Evolutionary conservation across 2,113 vertebrate species (phyloP).

Genomic region (Athene noctua): DNA sequence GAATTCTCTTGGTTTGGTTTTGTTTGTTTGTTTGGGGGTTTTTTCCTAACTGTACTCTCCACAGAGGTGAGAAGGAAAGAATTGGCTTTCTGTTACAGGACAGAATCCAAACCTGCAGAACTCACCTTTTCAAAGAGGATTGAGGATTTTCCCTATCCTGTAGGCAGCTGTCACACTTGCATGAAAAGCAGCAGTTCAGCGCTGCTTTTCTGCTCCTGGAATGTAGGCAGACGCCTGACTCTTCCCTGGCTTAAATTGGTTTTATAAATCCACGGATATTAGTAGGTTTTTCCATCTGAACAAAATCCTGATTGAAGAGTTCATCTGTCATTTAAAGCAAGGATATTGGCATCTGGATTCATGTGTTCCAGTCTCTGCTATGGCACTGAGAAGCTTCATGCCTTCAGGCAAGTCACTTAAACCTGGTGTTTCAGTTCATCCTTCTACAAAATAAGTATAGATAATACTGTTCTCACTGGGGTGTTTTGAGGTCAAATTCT

Average conservation of each 20-base stretch:
- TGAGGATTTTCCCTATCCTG: not conserved
- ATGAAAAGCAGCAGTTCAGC: not conserved
- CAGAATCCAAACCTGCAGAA: not conserved
- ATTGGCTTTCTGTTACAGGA: not conserved
- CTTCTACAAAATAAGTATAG: slow-evolving; percentile 24
- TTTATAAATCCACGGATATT: not conserved
- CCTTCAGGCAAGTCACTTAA: slow-evolving; percentile 32
- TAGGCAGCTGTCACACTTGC: not conserved
- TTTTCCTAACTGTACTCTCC: not conserved
- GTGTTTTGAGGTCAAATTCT: slow-evolving; percentile 16
- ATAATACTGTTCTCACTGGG: slow-evolving; percentile 2
- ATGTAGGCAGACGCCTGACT: not conserved
- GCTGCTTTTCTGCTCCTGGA: not conserved
- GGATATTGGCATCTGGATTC: not conserved
- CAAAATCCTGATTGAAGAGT: not conserved
- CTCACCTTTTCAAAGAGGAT: not conserved
- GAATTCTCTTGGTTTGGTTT: not conserved
- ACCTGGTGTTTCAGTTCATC: not conserved
- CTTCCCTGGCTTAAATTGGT: not conserved
- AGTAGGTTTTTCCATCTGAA: not conserved
- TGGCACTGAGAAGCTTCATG: not conserved
- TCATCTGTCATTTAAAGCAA: not conserved
- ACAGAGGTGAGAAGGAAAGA: not conserved
- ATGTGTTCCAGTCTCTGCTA: not conserved
- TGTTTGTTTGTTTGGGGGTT: too few relatives aligned